Evolutionary conservation across 2,888 invertebrate genomes (phyloP).

Genomic region (Aricia artaxerxes): DNA sequence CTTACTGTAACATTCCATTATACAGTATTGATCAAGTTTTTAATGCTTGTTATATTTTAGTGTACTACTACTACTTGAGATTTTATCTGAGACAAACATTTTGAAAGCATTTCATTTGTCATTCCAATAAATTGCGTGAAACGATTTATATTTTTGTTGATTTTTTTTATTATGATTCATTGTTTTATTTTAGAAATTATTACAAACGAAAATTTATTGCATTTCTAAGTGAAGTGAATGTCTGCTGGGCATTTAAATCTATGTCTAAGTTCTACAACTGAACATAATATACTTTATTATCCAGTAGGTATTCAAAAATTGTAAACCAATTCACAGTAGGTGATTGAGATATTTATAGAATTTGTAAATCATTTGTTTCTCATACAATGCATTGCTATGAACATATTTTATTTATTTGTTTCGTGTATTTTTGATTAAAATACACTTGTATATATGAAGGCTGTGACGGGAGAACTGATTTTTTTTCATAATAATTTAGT

Average conservation of each 20-base stretch:
- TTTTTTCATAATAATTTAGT: slow-evolving; percentile 23
- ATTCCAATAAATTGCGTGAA: slow-evolving; percentile 11
- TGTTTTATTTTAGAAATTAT: neutral
- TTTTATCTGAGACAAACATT: slow-evolving; percentile 3
- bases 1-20: slow-evolving; percentile 33
- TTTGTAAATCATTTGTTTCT: neutral
- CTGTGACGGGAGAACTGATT: slow-evolving; percentile 42
- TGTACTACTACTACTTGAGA: neutral
- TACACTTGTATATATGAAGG: slow-evolving; percentile 39
- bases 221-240: neutral
- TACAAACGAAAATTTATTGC: neutral
- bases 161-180: neutral
- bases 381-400: neutral
- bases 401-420: slow-evolving; percentile 14
- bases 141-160: neutral
- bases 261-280: neutral
- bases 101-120: neutral
- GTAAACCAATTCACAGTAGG: neutral
- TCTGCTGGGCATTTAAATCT: neutral
- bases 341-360: neutral
- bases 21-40: slow-evolving; percentile 29
- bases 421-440: neutral
- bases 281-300: neutral
- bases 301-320: neutral
- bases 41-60: slow-evolving; percentile 15